Evolutionary conservation across 2,113 vertebrate species (phyloP), one percentile per base, ranked within the genome.

Genomic region (Tringa solitaria): DNA sequence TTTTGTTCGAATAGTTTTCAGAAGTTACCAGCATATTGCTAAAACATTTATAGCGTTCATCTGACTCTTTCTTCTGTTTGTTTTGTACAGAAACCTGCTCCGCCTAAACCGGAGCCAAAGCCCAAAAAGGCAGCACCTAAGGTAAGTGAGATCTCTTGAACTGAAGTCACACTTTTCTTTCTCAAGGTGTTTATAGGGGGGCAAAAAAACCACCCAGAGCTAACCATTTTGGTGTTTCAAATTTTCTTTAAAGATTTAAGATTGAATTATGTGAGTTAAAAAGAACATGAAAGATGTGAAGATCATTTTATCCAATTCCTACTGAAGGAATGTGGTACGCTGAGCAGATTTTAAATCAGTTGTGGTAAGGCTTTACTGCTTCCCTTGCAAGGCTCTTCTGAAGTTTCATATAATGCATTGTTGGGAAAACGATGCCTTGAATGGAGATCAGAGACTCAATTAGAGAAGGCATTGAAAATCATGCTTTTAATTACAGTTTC

Each of bases 101-200:
- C 97, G 7, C 92, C 98, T 72, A 98, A 98, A 97, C 97, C 98
- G 92, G 99, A 99, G 97, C 98, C 98, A 95, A 99, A 99, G 96
- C 97, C 97, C 92, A 99, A 99, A 98, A 99, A 99, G 98, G 96
- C 98, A 96, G 98, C 98, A 94, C 84, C 97, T 91, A 99, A 99
- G 98, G 99, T 99, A 97, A 97, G 95, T 56, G 30, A 67, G n/a
- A 19, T 35, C 68, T 57, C 14, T 46, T 72, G 11, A 91, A 48
- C 67, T 87, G 33, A 39, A 82, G 48, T 48, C 78, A 41, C 5
- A 1, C n/a, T 75, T 69, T 43, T 46, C 54, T 70, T 90, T 56
- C 74, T 60, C 1, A 7, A 56, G 57, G 33, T 84, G n/a, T 68
- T 84, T 72, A 27, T 7, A 20, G 39, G 14, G 32, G 11, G 17